Percentiles rank a stretch among this genome's conserved stretches.
Conservation (phyloP, 2,113 vertebrate species). For the Vulpes lagopus region DNA sequence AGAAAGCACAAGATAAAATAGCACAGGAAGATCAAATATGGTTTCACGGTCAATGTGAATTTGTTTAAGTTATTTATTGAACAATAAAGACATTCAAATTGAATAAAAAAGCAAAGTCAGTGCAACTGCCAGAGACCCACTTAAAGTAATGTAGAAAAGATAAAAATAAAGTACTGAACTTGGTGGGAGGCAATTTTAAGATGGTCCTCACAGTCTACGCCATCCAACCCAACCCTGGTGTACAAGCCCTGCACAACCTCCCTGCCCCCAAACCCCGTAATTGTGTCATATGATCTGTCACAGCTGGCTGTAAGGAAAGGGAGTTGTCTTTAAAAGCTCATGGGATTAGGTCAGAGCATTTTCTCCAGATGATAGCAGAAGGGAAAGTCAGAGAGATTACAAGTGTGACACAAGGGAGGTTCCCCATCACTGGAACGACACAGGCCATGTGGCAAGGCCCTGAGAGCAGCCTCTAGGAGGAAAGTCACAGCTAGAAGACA, state of each 20-base stretch:
- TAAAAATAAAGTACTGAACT: background rate
- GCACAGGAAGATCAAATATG: background rate
- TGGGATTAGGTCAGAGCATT: background rate
- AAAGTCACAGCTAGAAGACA: background rate
- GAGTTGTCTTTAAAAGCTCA: background rate
- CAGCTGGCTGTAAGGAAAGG: background rate
- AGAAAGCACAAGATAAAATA: background rate
- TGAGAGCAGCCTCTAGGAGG: background rate
- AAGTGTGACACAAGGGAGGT: background rate
- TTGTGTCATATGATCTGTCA: no score
- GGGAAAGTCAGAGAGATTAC: no score
- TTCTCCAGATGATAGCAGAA: background rate
- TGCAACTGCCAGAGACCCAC: background rate
- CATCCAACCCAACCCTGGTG: accelerated
- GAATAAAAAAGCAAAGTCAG: background rate
- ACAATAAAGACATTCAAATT: background rate
- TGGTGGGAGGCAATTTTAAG: background rate
- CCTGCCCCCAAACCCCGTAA: background rate
- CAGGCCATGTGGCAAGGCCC: background rate
- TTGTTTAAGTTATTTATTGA: background rate
- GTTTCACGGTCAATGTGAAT: background rate
- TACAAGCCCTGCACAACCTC: background rate
- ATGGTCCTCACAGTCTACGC: background rate
- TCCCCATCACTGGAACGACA: background rate
- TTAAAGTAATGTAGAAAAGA: background rate